phyloP scores from a whole-genome alignment of 2,113 vertebrate genomes.

The Dasyurus viverrinus region DNA sequence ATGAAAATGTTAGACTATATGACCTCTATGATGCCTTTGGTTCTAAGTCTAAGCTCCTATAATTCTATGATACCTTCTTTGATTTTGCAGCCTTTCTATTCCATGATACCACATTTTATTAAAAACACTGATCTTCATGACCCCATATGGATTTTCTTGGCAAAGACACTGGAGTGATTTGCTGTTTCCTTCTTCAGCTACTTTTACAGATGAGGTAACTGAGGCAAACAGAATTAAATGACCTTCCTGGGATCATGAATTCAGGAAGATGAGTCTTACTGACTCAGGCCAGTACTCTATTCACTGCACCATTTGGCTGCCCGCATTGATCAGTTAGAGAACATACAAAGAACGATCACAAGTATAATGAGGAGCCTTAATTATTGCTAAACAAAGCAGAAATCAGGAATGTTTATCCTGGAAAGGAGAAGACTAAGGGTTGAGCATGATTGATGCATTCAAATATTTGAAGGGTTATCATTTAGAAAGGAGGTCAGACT shows the following conservation, averaged over 20 bases:
- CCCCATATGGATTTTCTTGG: neutral
- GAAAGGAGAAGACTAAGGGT: neutral
- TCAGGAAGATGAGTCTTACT: neutral
- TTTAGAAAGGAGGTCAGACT: neutral
- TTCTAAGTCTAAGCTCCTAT: neutral
- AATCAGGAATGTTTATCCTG: neutral
- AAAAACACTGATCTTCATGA: neutral
- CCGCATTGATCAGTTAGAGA: neutral
- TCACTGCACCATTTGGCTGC: neutral
- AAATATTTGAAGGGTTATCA: neutral
- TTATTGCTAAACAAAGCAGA: neutral
- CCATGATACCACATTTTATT: neutral
- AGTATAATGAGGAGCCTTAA: neutral
- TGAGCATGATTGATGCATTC: neutral
- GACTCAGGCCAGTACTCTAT: neutral
- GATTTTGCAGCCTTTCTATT: neutral
- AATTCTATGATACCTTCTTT: neutral
- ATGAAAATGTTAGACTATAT: neutral
- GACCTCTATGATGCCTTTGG: neutral
- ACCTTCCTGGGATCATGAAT: neutral
- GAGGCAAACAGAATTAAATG: neutral
- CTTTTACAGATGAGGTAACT: neutral
- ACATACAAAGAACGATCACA: neutral
- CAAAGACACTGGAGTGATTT: neutral
- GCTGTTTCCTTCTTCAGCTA: neutral